phyloP scores from a whole-genome alignment of 2,113 vertebrate genomes.

The Oryctolagus cuniculus region mOryCun1.1 NC_091450.1:47022001-47022500 shows the following conservation, averaged over 20 bases:
- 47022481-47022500: no score
- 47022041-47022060: not conserved
- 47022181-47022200: constrained; percentile 42
- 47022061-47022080: not conserved
- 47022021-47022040: not conserved
- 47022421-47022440: no score
- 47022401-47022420: not conserved
- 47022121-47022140: not conserved
- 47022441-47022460: no score
- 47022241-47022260: constrained; percentile 24
- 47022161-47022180: constrained; percentile 55
- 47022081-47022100: not conserved
- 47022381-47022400: not conserved
- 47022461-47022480: no score
- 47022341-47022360: constrained; percentile 29
- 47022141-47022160: constrained; percentile 33
- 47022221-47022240: constrained; percentile 10
- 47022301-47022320: not conserved
- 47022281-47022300: constrained; percentile 9
- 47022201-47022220: constrained; percentile 32
- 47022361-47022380: constrained; percentile 18
- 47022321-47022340: constrained; percentile 1
- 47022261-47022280: constrained; percentile 68
- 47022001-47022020: not conserved
- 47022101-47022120: not conserved